phyloP scores from a whole-genome alignment of 2,888 invertebrate species.

The Cheilosia impressa region DNA sequence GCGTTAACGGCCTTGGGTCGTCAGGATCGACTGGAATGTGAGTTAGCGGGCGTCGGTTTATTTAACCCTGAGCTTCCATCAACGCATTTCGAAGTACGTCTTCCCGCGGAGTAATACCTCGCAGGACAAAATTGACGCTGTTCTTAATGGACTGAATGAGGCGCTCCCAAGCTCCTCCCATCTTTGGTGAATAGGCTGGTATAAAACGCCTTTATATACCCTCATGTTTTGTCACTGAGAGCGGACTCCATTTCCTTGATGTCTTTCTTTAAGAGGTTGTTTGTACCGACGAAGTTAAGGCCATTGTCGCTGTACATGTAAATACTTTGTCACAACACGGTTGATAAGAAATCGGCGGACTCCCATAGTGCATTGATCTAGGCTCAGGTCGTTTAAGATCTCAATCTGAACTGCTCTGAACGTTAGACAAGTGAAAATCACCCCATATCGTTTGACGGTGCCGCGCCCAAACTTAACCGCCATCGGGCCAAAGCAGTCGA shows the following conservation, averaged over 20 bases:
- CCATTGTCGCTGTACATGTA: slow-evolving; percentile 36
- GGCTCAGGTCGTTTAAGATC: slow-evolving; percentile 14
- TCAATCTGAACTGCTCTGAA: slow-evolving; percentile 4
- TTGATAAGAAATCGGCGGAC: slow-evolving; percentile 10
- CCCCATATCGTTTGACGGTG: slow-evolving; percentile 14
- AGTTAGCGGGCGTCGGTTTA: too few species aligned
- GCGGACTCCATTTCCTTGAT: background rate
- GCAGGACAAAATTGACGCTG: too few species aligned
- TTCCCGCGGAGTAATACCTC: too few species aligned
- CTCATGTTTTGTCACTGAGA: background rate
- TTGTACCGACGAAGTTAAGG: slow-evolving; percentile 13
- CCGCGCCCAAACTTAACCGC: slow-evolving; percentile 15
- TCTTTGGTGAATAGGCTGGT: too few species aligned
- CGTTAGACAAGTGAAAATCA: slow-evolving; percentile 31
- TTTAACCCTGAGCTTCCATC: too few species aligned
- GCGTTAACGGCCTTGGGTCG: background rate
- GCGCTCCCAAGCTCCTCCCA: too few species aligned
- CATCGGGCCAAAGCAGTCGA: slow-evolving; percentile 23
- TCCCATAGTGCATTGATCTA: slow-evolving; percentile 19
- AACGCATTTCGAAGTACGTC: too few species aligned
- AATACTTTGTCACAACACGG: background rate
- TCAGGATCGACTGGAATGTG: background rate
- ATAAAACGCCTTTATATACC: too few species aligned
- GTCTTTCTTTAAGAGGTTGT: background rate
- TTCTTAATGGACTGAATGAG: too few species aligned